Conservation (phyloP, 1,140 invertebrate species). For the Idris sp. region DNA sequence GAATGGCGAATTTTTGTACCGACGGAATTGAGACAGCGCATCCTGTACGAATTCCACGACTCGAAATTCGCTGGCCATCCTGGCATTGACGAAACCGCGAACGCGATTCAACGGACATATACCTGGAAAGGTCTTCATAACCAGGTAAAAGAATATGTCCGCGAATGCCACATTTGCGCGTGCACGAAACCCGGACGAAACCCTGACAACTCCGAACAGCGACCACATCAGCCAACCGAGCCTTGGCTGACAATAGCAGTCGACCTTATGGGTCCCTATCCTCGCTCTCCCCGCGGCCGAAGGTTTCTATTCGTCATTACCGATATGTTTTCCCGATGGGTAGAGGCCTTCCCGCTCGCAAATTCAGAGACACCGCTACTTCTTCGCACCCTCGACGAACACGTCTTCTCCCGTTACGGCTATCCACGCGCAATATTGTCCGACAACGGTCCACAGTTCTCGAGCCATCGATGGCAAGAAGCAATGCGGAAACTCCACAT, state of each 20-base stretch:
- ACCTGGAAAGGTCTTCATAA: constrained; percentile 21
- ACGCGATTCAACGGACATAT: constrained; percentile 19
- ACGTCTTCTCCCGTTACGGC: constrained; percentile 52
- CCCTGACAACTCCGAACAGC: background rate
- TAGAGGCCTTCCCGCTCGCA: constrained; percentile 12
- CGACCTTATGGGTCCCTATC: constrained; percentile 21
- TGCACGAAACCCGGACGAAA: constrained; percentile 9
- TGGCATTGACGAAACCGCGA: constrained; percentile 32
- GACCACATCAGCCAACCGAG: constrained; percentile 1
- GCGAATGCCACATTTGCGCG: background rate
- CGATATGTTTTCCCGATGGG: constrained; percentile 43
- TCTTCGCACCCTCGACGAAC: background rate
- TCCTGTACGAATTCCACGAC: constrained; percentile 46
- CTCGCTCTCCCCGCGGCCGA: constrained; percentile 3
- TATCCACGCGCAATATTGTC: background rate
- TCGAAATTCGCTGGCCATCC: constrained; percentile 45
- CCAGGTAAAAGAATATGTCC: constrained; percentile 25
- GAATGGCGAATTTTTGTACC: constrained; percentile 16
- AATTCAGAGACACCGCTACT: background rate
- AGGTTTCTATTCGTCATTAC: constrained; percentile 18
- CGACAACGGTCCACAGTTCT: constrained; percentile 35
- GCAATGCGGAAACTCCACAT: background rate
- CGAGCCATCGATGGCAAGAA: background rate
- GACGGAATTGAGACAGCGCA: background rate
- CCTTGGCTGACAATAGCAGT: constrained; percentile 28